Conservation (phyloP, 23 tunicate species). For the Phallusia fumigata region DNA sequence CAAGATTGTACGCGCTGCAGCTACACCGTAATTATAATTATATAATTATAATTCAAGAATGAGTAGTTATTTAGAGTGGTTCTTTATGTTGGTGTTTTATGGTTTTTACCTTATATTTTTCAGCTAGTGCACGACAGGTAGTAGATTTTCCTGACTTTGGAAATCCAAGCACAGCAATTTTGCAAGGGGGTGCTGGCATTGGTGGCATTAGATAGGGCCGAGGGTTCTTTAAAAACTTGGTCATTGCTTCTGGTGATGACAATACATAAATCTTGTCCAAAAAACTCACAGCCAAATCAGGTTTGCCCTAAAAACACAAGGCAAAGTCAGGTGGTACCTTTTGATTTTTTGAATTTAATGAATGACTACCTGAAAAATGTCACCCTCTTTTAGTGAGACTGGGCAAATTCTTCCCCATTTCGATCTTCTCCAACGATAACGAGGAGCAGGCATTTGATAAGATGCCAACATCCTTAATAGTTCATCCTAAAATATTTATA, state of each 20-base stretch:
- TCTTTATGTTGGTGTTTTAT: background rate
- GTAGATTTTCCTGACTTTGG: slow-evolving; percentile 88
- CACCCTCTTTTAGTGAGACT: slow-evolving; percentile 88
- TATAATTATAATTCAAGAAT: no score
- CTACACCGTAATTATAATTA: no score
- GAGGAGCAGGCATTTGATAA: slow-evolving; percentile 83
- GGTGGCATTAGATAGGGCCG: slow-evolving; percentile 90
- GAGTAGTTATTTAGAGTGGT: background rate
- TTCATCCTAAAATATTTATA: slow-evolving; percentile 53
- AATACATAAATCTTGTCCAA: slow-evolving; percentile 95
- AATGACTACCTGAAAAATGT: slow-evolving; percentile 54
- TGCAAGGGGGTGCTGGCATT: slow-evolving; percentile 83
- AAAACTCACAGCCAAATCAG: slow-evolving; percentile 79
- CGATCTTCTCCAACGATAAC: slow-evolving; percentile 82
- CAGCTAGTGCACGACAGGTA: slow-evolving; percentile 40
- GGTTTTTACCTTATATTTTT: slow-evolving; percentile 52
- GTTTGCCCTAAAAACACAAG: slow-evolving; percentile 58
- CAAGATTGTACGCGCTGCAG: no score
- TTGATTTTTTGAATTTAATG: no score
- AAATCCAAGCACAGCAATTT: slow-evolving; percentile 71
- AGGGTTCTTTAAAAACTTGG: slow-evolving; percentile 85
- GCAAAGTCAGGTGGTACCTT: background rate
- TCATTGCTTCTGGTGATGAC: slow-evolving; percentile 92
- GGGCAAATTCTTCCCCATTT: slow-evolving; percentile 96
- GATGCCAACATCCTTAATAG: slow-evolving; percentile 82